Base-by-base conservation (phyloP, 2,888 invertebrate species). In the Tortrix viridana region DNA sequence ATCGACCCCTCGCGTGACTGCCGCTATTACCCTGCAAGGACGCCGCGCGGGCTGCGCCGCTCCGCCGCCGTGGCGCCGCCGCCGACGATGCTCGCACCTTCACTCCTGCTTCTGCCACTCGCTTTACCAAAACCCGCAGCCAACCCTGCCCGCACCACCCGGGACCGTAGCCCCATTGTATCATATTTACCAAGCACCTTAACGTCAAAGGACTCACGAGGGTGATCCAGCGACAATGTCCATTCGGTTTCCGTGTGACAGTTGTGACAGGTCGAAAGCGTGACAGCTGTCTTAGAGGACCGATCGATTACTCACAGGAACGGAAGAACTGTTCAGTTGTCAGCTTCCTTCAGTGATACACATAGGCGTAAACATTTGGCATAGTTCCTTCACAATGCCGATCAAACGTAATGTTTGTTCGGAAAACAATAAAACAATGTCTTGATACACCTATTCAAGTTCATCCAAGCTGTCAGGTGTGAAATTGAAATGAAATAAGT, bases 1-100 rank as follows among this genome's bases (percentile, higher is more conserved):
- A 92, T 91, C 92, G 92, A 92, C 92, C 92, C 86, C 79, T 92
- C 86, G 89, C 88, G 88, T 88, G 89, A 85, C 88, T 82, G 76
- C 84, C 82, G 79, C 82, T 77, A 81, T 85, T 83, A 85, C 81
- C 80, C 78, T 80, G 84, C 90, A 87, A 89, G 89, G 90, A 85
- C 89, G 88, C 86, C 89, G 86, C 86, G 89, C 89, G 83, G 88
- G 86, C 89, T 89, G 88, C 87, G 87, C 81, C 82, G 84, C 77
- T 76, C 72, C 79, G 76, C 75, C 77, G 78, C 77, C 76, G 76
- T 72, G 75, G 72, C 75, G 75, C 70, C 77, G 71, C 72, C 77
- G 44, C 71, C 69, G 68, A 72, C 73, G 73, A 69, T 73, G 72
- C 72, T 71, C 74, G 71, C 77, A 74, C 73, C 74, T 71, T 73